phyloP scores from a whole-genome alignment of 2,888 invertebrate genomes.

The Tenthredo notha region DNA sequence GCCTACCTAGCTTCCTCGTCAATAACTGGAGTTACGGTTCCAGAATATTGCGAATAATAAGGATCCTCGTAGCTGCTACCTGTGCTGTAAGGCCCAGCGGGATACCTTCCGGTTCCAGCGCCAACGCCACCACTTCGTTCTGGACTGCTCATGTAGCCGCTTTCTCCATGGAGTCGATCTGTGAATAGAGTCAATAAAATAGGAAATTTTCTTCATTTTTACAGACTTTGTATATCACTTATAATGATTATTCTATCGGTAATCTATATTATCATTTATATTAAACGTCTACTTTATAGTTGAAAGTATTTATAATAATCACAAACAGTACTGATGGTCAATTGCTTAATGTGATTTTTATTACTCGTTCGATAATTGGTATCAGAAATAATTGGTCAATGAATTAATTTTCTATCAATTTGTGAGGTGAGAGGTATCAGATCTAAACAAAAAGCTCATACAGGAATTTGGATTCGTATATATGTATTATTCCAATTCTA shows the following conservation, averaged over 20 bases:
- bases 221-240: neutral
- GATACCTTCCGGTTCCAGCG: slow-evolving; percentile 72
- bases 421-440: slow-evolving; percentile 11
- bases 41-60: slow-evolving; percentile 91
- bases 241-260: neutral
- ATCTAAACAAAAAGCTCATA: slow-evolving; percentile 36
- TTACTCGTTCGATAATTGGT: neutral
- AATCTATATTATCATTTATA: neutral
- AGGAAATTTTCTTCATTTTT: neutral
- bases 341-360: neutral
- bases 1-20: slow-evolving; percentile 92
- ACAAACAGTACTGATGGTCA: neutral
- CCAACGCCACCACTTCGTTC: slow-evolving; percentile 83
- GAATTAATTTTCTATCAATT: neutral
- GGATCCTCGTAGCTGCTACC: slow-evolving; percentile 91
- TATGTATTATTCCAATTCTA: slow-evolving; percentile 26
- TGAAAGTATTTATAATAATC: neutral
- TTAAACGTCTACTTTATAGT: neutral
- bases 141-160: slow-evolving; percentile 93
- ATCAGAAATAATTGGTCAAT: neutral
- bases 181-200: slow-evolving; percentile 41
- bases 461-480: slow-evolving; percentile 32
- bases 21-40: slow-evolving; percentile 92
- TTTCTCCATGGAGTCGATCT: slow-evolving; percentile 80
- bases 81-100: slow-evolving; percentile 78